Base-by-base conservation (phyloP, 2,888 invertebrate genomes). In the Drosophila glabriapex region DNA sequence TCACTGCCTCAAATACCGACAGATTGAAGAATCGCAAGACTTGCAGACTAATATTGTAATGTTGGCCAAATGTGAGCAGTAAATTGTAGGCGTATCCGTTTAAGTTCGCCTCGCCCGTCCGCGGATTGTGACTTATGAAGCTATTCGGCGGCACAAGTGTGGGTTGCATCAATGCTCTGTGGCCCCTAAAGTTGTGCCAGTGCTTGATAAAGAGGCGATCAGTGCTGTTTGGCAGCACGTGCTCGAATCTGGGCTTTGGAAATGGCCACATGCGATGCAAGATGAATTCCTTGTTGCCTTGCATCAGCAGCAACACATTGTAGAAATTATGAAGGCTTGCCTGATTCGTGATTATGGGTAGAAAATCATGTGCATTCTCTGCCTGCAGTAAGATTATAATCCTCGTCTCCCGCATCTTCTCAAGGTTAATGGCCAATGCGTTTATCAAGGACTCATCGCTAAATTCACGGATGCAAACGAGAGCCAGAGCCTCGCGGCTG, bases 141-240 rank as follows among this genome's bases (percentile, higher is more conserved):
- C 46, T 72, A 1, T 43, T n/a, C 0, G 78, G 70, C 28, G 67
- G 73, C 16, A 68, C 61, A 0, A 69, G 12, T 1, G 52, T 35
- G 14, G 64, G 35, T 3, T 55, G 7, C 1, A 68, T 55, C 0
- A 52, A 0, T 0, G 87, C 87, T 0, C 1, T 35, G 19, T 67
- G 78, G 1, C 84, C 82, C 4, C 41, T 55, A 31, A 76, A 85
- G 29, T 89, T 66, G 19, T 4, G 31, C 76, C 70, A 71, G n/a
- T 61, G 49, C 4, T 46, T 4, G 0, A 61, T 16, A 49, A 78
- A 85, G 5, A 83, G n/a, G 16, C n/a, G 33, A 0, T 14, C 1
- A 0, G 14, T 41, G 14, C 1, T 59, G 0, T 25, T 10, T 3
- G 0, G 22, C 3, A 0, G 1, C 3, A 12, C 9, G 5, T 0